A percentile compares a stretch with the other conserved stretches of the same genome.
These are phyloP conservation scores for Ricordea florida DNA, from an alignment of 92 coral and sea anemone genomes.

Conservation along the genomic window DNA sequence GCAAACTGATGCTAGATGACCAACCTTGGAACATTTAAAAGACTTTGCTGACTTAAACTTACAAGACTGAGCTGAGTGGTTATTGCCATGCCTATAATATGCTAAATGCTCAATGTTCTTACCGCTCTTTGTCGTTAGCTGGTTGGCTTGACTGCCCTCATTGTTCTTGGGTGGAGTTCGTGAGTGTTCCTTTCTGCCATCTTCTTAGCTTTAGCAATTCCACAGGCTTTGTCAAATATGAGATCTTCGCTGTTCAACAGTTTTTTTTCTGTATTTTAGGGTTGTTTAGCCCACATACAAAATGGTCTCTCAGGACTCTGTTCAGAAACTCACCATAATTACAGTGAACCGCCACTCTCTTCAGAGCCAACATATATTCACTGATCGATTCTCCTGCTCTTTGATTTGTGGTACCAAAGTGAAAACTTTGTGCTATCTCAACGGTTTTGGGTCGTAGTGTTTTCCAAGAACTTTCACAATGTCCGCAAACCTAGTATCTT, in stretches of 20 bases:
- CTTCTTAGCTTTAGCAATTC: conserved; percentile 59
- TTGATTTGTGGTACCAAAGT: conserved; percentile 49
- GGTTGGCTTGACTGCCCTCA: background rate
- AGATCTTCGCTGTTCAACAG: conserved; percentile 30
- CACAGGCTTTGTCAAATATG: conserved; percentile 49
- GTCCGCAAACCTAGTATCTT: conserved; percentile 18
- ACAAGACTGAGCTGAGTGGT: conserved; percentile 30
- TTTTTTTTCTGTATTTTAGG: conserved; percentile 55
- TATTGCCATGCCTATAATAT: conserved; percentile 52
- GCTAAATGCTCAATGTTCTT: background rate
- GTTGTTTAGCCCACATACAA: conserved; percentile 59
- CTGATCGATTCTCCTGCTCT: conserved; percentile 43
- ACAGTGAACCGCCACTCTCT: conserved; percentile 56
- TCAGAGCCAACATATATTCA: conserved; percentile 44
- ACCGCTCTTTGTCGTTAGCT: background rate
- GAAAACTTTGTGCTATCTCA: conserved; percentile 54
- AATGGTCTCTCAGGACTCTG: conserved; percentile 51
- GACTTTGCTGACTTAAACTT: conserved; percentile 13
- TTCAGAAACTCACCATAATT: conserved; percentile 54
- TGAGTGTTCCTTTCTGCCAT: conserved; percentile 68
- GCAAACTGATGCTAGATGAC: conserved; percentile 17
- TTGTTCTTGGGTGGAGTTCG: conserved; percentile 39
- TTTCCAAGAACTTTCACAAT: conserved; percentile 24
- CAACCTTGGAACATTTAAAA: background rate
- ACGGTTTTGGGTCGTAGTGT: conserved; percentile 38